These are phyloP conservation scores for Trachops cirrhosus DNA, from an alignment of 2,797 vertebrate species.

Conservation along the genomic window DNA sequence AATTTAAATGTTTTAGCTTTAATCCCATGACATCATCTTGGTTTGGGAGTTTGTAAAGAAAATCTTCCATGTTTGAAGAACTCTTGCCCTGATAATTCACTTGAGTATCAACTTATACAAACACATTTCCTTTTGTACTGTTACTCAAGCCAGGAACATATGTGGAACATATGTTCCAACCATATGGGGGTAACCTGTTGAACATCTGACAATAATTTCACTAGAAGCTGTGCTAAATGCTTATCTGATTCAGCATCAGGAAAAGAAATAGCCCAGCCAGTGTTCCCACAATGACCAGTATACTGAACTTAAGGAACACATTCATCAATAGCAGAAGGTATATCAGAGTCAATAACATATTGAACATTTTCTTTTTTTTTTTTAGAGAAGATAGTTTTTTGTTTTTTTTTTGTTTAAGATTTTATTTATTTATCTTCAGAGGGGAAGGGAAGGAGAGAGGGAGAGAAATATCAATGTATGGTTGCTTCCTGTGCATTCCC, in stretches of 20 bases:
- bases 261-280: slow-evolving; percentile 90
- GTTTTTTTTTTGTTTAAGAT: too few relatives aligned
- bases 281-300: slow-evolving; percentile 94
- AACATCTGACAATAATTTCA: slow-evolving; percentile 90
- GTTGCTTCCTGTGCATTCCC: too few relatives aligned
- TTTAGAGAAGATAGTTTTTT: too few relatives aligned
- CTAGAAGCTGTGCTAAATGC: slow-evolving; percentile 80
- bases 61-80: slow-evolving; percentile 35
- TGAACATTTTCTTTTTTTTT: slow-evolving; percentile 94
- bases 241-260: slow-evolving; percentile 84
- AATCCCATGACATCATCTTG: slow-evolving; percentile 75
- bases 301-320: slow-evolving; percentile 94
- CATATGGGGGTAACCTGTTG: slow-evolving; percentile 91
- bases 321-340: slow-evolving; percentile 90
- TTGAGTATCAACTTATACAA: slow-evolving; percentile 81
- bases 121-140: slow-evolving; percentile 8
- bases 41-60: slow-evolving; percentile 52
- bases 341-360: slow-evolving; percentile 93
- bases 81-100: slow-evolving; percentile 69
- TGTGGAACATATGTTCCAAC: not conserved
- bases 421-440: too few relatives aligned
- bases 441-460: too few relatives aligned
- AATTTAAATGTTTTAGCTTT: slow-evolving; percentile 57
- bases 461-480: too few relatives aligned
- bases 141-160: not conserved